These are phyloP conservation scores for Oncorhynchus gorbuscha DNA, from an alignment of 2,113 vertebrate genomes.

Conservation along the genomic window DNA sequence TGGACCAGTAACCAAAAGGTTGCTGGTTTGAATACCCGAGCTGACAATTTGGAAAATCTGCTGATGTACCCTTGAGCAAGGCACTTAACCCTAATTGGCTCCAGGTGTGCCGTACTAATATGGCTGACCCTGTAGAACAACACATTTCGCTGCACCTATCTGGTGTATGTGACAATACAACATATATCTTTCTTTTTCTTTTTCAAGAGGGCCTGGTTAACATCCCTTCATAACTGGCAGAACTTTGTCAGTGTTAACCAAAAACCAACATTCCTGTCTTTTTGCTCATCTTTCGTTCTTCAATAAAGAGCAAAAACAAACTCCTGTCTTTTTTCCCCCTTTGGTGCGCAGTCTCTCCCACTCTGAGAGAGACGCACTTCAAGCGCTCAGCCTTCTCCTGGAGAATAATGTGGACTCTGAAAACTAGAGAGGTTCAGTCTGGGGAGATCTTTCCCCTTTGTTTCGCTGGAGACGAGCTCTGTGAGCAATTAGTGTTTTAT, in stretches of 20 bases:
- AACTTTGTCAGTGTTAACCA: conserved; percentile 32
- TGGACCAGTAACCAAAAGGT: no score
- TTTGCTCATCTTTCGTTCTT: not conserved
- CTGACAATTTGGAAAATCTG: no score
- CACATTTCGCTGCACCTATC: no score
- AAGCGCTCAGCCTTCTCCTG: conserved; percentile 39
- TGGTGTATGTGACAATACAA: no score
- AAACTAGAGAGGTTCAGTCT: conserved; percentile 44
- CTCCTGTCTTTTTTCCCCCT: conserved; percentile 18
- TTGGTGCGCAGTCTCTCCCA: conserved; percentile 10
- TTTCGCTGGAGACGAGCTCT: conserved; percentile 54
- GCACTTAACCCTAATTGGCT: no score
- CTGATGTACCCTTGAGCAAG: no score
- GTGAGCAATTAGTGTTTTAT: conserved; percentile 64
- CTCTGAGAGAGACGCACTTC: conserved; percentile 27
- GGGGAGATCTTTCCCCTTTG: conserved; percentile 39
- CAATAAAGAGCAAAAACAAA: conserved; percentile 41
- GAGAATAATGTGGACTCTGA: conserved; percentile 46
- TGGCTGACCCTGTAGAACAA: no score
- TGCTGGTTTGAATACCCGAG: no score
- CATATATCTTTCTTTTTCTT: no score
- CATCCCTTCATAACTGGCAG: conserved; percentile 8
- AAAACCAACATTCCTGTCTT: conserved; percentile 37
- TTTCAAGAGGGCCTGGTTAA: conserved; percentile 18
- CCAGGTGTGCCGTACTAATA: no score